Base-by-base conservation (phyloP, 2,888 invertebrate species). In the Andricus curvator region DNA sequence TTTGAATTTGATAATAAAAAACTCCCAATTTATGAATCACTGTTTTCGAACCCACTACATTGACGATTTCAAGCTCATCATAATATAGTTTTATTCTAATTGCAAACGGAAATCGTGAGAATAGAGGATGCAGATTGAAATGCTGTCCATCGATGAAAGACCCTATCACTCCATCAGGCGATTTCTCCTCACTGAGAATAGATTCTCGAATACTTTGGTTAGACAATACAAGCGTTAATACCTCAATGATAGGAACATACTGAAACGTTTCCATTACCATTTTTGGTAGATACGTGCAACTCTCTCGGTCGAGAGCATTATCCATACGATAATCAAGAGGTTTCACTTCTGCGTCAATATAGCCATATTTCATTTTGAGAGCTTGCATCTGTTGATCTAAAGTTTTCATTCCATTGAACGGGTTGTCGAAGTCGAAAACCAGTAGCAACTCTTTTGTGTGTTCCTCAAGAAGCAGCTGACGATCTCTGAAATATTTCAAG, bases 311-410 rank as follows among this genome's bases (percentile, higher is more conserved):
- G 17, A 79, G n/a, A 8, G 17, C 64, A 48, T 29, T 79, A n/a
- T 79, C 79, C 6, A 76, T 15, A 37, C 76, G 48, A 29, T 76
- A 65, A 41, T 56, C 79, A 20, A 79, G 29, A 33, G 76, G 79
- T 5, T 51, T 76, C 48, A 51, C 37, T 20, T 60, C 9, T 5
- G 70, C n/a, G 25, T 70, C 62, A 9, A 78, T 70, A 29, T 70
- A 78, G 0, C 76, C 64, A 74, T 78, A 80, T 1, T 64, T 20
- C 6, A 4, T 17, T 41, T 62, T 78, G 11, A 82, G 64, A 25
- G 65, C 64, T 78, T 83, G 74, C 11, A 84, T 80, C 20, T 78
- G 81, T 29, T 79, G 56, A 51, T 83, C 77, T 17, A 78, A 29
- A 25, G 56, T 76, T 70, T 20, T 51, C 2, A 82, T 9, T 25